These are phyloP conservation scores for Rhinolophus ferrumequinum DNA, from an alignment of 2,113 vertebrate species.

Conservation along the genomic window DNA sequence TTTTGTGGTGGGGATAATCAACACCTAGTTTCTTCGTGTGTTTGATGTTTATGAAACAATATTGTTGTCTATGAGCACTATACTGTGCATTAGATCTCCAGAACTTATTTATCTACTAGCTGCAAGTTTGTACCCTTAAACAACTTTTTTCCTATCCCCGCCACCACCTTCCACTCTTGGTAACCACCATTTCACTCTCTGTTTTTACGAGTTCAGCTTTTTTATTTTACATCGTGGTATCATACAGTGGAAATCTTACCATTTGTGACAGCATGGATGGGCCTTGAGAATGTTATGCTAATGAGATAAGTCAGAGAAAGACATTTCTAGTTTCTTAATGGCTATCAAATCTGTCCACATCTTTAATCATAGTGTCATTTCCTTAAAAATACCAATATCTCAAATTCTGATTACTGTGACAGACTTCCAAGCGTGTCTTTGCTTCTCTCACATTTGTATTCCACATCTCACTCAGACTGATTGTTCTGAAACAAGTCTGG, in stretches of 20 bases:
- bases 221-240: neutral
- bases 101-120: neutral
- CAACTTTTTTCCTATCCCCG: neutral
- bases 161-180: neutral
- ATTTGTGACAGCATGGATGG: neutral
- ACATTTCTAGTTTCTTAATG: neutral
- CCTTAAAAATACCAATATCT: neutral
- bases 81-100: neutral
- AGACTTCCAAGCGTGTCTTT: neutral
- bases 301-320: neutral
- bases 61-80: neutral
- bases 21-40: neutral
- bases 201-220: neutral
- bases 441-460: neutral
- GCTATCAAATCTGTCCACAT: neutral
- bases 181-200: neutral
- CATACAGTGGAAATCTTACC: neutral
- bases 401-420: neutral
- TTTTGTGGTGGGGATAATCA: neutral
- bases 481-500: neutral
- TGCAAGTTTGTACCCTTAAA: neutral
- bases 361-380: neutral
- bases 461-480: neutral
- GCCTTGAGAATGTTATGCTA: neutral
- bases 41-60: neutral